Evolutionary conservation across 1,140 invertebrate species (phyloP), one percentile per base, ranked within the genome.

Genomic region (Lithobius niger): DNA sequence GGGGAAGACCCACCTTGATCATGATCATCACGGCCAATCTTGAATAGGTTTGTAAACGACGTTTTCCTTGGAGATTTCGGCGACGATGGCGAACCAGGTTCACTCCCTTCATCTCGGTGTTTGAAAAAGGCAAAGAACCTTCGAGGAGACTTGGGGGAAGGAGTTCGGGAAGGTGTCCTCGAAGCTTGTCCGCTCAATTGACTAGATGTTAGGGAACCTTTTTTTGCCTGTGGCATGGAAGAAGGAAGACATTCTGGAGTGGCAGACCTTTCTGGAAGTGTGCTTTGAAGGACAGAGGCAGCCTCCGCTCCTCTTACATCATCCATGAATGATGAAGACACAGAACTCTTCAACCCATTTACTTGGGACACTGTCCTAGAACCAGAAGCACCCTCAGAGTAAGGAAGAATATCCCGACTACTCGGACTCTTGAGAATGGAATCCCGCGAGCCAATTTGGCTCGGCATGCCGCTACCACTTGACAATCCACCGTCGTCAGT

Each of bases 11-110:
- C 4, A 45, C 43, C 43, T 13, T 36, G 18, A 56, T 52, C 48
- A 18, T 31, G 19, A 40, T 56, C 54, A 43, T 52, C 75, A 69
- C 72, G 57, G 79, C 48, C 48, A 13, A 50, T 79, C 65, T 81
- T 82, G 62, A 88, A 88, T 3, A 88, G 67, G 1, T 82, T 85
- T 57, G 82, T 79, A 61, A 87, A 86, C 21, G 83, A 86, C 59
- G 81, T 85, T 64, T 86, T 86, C 44, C 85, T 73, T 0, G 83
- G 85, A 0, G 81, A 75, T 0, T 78, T 76, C 10, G 77, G 78
- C 59, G 77, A 79, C 0, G 77, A 76, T 19, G 74, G 77, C 44
- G 58, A 56, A 21, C 45, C 26, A 2, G 21, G 36, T n/a, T 44
- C 21, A n/a, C 28, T 54, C 2, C 19, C 3, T 43, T 54, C 52